A percentile compares a stretch with the other conserved stretches of the same genome.
These are phyloP conservation scores for Dryadula phaetusa DNA, from an alignment of 2,888 invertebrate genomes.

Conservation along the genomic window DNA sequence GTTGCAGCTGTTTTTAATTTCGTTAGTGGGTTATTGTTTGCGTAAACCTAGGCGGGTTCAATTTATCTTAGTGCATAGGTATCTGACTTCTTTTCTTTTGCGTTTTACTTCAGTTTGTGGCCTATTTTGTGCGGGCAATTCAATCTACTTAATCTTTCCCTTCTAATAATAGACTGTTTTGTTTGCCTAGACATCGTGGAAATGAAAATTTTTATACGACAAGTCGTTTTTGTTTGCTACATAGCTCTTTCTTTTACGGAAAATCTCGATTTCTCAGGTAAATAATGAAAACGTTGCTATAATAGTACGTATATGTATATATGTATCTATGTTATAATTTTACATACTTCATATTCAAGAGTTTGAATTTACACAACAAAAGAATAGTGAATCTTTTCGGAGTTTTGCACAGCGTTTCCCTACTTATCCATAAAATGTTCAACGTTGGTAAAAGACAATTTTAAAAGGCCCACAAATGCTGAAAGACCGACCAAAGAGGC, in stretches of 20 bases:
- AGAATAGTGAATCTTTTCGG: slow-evolving; percentile 20
- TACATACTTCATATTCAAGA: background rate
- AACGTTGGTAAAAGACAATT: slow-evolving; percentile 52
- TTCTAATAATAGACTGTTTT: slow-evolving; percentile 29
- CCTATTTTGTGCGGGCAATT: slow-evolving; percentile 44
- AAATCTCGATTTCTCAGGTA: background rate
- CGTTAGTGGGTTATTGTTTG: slow-evolving; percentile 63
- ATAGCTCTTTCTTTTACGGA: background rate
- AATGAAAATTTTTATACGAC: slow-evolving; percentile 21
- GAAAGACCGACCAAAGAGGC: slow-evolving; percentile 55
- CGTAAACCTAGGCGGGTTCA: slow-evolving; percentile 48
- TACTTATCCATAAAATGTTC: slow-evolving; percentile 34
- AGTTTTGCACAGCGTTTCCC: slow-evolving; percentile 20
- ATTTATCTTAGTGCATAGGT: slow-evolving; percentile 50
- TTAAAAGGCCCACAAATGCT: slow-evolving; percentile 54
- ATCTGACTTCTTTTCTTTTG: slow-evolving; percentile 46
- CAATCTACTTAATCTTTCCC: slow-evolving; percentile 39
- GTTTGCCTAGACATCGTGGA: slow-evolving; percentile 17
- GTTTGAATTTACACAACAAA: slow-evolving; percentile 18
- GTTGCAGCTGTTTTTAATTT: slow-evolving; percentile 62
- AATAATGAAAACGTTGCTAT: background rate
- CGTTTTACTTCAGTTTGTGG: slow-evolving; percentile 45
- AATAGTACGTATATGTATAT: background rate
- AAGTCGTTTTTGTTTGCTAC: background rate
- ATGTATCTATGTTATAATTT: background rate